Evolutionary conservation across 1,140 invertebrate species (phyloP), one percentile per base, ranked within the genome.

Genomic region (Drosophila obscura): DNA sequence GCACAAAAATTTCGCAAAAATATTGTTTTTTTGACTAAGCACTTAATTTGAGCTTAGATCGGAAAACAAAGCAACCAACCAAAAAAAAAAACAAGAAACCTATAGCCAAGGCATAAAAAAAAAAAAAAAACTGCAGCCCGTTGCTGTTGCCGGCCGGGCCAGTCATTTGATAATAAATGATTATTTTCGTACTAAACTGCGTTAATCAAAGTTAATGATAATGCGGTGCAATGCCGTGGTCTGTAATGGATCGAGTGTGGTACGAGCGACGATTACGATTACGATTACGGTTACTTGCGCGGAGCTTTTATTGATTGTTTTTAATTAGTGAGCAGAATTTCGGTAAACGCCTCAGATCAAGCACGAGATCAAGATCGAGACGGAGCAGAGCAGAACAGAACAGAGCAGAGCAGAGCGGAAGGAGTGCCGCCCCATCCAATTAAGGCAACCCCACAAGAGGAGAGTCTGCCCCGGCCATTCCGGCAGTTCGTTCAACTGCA

Each of bases 141-240:
- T 52, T 7, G 13, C 35, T 19, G n/a, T 49, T 56, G 57, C 35
- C 53, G 49, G 19, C 57, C 44, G 22, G 66, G 22, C 59, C 56
- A 73, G 67, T 46, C 73, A 52, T 69, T 65, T 81, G 82, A 81
- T 87, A 85, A 87, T 87, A 81, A 87, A 87, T 85, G 77, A 85
- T 85, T 85, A 87, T 82, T 87, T 87, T 81, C 48, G 65, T 69
- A 63, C 82, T 87, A 87, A 85, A 87, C 82, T 85, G 83, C 74
- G 82, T 87, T 85, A 85, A 85, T 85, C 82, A 78, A 73, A 58
- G 77, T 52, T 85, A 85, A 85, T 85, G 78, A 75, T 87, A 78
- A 82, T 82, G 82, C 67, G 62, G 66, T 77, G 77, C 52, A 67
- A 58, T 76, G 65, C 51, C 59, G 65, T 64, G 16, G 45, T 19